Evolutionary conservation across 2,888 invertebrate species (phyloP), one percentile per base, ranked within the genome.

Genomic region (Petrophora chlorosata): DNA sequence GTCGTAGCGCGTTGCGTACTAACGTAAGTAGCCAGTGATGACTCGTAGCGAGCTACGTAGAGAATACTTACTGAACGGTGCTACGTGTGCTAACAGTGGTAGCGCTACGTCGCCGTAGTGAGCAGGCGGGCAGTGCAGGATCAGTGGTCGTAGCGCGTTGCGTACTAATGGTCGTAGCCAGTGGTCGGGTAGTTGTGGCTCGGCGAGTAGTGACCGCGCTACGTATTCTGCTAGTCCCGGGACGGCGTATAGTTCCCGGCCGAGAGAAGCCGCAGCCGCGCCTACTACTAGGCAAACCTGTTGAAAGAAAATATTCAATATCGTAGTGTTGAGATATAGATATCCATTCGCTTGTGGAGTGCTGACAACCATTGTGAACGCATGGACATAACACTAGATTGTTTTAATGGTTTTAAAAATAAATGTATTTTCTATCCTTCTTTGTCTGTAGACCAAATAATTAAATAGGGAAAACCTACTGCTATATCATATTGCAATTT

Each of bases 111-210:
- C 87, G 43, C 92, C 92, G 72, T 95, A 95, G 80, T 94, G 95
- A 47, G 95, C 94, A 26, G 95, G 94, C 41, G 97, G 97, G 76
- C 98, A 98, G 61, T 94, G 94, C 74, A 94, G 94, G 61, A 98
- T 93, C 68, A 97, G 96, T 12, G 97, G 95, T 72, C 96, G 96
- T 65, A 98, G 90, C 74, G 97, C 97, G 23, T 94, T 94, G 33
- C 97, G 92, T 59, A 97, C 94, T 33, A 98, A 92, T 2, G 95
- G 94, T 44, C 97, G 92, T 70, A 98, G 85, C 83, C 97, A 93
- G 85, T 96, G 95, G 82, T 98, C 97, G 25, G 98, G 97, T 73
- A 98, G 92, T 53, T 90, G 90, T 84, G 94, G 85, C 48, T 95
- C 90, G 63, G 93, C 93, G 62, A 96, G 92, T 50, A 95, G 92